Base-by-base conservation (phyloP, 1,140 invertebrate species). In the Brevipalpus yothersi region DNA sequence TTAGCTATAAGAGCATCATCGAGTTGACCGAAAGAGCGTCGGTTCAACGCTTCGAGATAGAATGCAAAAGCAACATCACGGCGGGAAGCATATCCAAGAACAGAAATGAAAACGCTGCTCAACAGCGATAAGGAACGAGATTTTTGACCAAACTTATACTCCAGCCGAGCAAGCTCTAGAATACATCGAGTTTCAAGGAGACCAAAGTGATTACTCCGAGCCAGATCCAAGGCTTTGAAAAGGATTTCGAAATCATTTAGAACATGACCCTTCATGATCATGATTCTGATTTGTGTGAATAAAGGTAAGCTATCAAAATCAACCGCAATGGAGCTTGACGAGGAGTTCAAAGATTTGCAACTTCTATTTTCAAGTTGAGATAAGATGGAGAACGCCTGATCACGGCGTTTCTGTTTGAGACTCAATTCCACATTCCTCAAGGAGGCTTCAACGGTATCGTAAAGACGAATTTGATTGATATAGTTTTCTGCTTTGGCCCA, bases 211-310 rank as follows among this genome's bases (percentile, higher is more conserved):
- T 62, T 19, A 17, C 11, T 39, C 15, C 15, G 9, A 15, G 47
- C 23, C 19, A 55, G 13, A 9, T 51, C 42, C 39, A 62, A 51
- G 19, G 51, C 47, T 45, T 62, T 53, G 12, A 62, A 53, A 21
- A 62, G 47, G 12, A 17, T 49, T 15, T 60, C 61, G 41, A 62
- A 40, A 39, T 62, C 45, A 40, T 53, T 49, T 1, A 62, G 17
- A 7, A 62, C 17, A n/a, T 39, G 17, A 19, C 31, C 42, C 17
- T 54, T 53, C 39, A 54, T 58, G 11, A 60, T 19, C 21, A 56
- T 13, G 4, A 39, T 49, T 1, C 54, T 42, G 8, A 53, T 31
- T 55, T 45, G 40, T 5, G 19, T 40, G 23, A n/a, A 53, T 17
- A 51, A 19, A 12, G 49, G 11, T 13, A 51, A 19, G 40, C 42